A percentile compares a stretch with the other conserved stretches of the same genome.
Evolutionary conservation across 2,888 invertebrate species (phyloP).

Genomic region (Teleiodes luculella): DNA sequence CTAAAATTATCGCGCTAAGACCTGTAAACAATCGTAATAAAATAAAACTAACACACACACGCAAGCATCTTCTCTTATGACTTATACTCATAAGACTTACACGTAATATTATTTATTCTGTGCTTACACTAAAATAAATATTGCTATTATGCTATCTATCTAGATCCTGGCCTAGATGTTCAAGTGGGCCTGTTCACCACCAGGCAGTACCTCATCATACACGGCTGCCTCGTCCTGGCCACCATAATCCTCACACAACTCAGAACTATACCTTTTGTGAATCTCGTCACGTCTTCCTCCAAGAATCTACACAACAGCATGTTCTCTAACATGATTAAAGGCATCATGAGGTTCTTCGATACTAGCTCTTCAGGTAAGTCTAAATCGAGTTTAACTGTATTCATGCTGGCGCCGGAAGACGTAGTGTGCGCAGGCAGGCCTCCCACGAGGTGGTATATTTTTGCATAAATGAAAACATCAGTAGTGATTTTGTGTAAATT

Average conservation of each 20-base stretch:
- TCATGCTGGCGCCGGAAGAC: too few species aligned
- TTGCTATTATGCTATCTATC: neutral
- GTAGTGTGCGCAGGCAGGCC: too few species aligned
- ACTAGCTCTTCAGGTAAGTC: conserved; percentile 83
- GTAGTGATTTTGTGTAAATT: too few species aligned
- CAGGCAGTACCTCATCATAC: conserved; percentile 79
- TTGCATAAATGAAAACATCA: too few species aligned
- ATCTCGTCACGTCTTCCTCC: conserved; percentile 81
- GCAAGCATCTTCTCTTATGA: too few species aligned
- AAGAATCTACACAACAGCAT: conserved; percentile 83
- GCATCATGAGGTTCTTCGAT: conserved; percentile 85
- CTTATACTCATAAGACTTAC: too few species aligned
- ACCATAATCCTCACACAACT: conserved; percentile 78
- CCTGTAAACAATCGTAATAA: too few species aligned
- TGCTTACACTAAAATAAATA: neutral
- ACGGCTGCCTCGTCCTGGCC: conserved; percentile 72
- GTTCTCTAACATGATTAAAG: conserved; percentile 79
- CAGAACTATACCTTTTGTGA: conserved; percentile 82
- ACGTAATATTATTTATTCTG: too few species aligned
- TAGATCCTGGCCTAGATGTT: conserved; percentile 56
- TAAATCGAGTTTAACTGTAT: too few species aligned
- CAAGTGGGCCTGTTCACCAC: conserved; percentile 62
- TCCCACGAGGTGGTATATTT: too few species aligned
- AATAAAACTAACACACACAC: too few species aligned
- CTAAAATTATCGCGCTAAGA: too few species aligned